Conservation (phyloP, 2,113 vertebrate genomes). For the Psilopsiagon aymara region DNA sequence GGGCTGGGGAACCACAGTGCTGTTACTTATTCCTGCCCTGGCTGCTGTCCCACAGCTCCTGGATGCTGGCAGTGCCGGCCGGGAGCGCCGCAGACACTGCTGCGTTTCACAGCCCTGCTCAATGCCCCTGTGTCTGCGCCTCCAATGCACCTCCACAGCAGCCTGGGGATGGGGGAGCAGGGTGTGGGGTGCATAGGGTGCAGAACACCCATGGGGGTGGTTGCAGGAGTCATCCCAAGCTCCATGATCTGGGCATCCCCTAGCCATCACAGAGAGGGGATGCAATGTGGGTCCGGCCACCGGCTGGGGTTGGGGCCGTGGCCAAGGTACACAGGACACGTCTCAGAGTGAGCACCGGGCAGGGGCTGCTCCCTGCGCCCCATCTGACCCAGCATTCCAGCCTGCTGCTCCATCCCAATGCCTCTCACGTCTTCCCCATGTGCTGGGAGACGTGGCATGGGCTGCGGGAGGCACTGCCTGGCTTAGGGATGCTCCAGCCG, state of each 20-base stretch:
- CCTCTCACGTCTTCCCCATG: neutral
- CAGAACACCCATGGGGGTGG: accelerated
- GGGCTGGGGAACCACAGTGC: constrained; percentile 44
- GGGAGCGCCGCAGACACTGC: neutral
- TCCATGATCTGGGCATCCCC: neutral
- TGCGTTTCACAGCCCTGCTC: neutral
- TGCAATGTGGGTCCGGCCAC: accelerated
- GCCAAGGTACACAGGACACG: neutral
- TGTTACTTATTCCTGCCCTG: constrained; percentile 58
- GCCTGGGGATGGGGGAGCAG: neutral
- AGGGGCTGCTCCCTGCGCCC: neutral
- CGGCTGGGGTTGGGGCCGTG: accelerated
- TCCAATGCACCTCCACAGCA: neutral
- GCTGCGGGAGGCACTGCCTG: neutral
- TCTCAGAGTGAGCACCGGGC: accelerated
- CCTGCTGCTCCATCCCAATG: neutral
- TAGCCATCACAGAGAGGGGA: neutral
- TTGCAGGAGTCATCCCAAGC: neutral
- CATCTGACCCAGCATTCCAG: neutral
- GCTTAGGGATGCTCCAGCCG: accelerated
- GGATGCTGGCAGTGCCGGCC: constrained; percentile 14
- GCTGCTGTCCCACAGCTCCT: constrained; percentile 46
- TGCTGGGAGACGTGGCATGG: neutral
- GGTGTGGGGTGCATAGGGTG: accelerated
- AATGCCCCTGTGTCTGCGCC: constrained; percentile 47